Evolutionary conservation across 2,888 invertebrate genomes (phyloP).

Genomic region (Luperina testacea): DNA sequence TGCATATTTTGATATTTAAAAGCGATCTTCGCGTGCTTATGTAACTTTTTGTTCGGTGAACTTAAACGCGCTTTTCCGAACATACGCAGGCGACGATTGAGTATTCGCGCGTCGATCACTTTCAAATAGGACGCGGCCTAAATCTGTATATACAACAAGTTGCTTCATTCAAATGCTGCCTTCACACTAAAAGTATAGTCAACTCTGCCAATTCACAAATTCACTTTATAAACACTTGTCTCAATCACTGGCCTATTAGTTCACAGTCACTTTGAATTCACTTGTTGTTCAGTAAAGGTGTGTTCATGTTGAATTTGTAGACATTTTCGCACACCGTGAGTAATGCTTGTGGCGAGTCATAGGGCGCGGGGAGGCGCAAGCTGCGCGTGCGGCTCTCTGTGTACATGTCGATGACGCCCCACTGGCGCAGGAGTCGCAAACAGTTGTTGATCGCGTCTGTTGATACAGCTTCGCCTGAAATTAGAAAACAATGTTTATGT

Average conservation of each 20-base stretch:
- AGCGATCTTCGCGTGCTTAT: not conserved
- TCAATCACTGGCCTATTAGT: slow-evolving; percentile 29
- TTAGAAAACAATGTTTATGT: not conserved
- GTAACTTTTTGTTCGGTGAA: not conserved
- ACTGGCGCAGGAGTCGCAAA: slow-evolving; percentile 94
- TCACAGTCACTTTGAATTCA: slow-evolving; percentile 51
- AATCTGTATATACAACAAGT: slow-evolving; percentile 17
- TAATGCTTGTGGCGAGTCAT: slow-evolving; percentile 70
- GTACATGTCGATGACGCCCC: slow-evolving; percentile 93
- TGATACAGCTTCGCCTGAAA: slow-evolving; percentile 95
- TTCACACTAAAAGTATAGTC: slow-evolving; percentile 16
- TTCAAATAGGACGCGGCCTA: slow-evolving; percentile 3
- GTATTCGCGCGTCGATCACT: not conserved
- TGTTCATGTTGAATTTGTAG: slow-evolving; percentile 80
- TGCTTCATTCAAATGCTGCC: slow-evolving; percentile 30
- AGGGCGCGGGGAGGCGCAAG: slow-evolving; percentile 75
- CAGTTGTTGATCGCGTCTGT: slow-evolving; percentile 96
- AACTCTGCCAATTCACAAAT: slow-evolving; percentile 13
- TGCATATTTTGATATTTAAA: not conserved
- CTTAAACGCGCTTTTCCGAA: not conserved
- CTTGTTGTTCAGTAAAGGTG: slow-evolving; percentile 73
- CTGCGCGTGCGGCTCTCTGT: slow-evolving; percentile 75
- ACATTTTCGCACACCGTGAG: slow-evolving; percentile 75
- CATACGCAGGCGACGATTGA: not conserved
- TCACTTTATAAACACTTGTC: slow-evolving; percentile 22